A percentile compares a stretch with the other conserved stretches of the same genome.
phyloP scores from a whole-genome alignment of 2,888 invertebrate genomes.

The Drosophila nigritarsus region DNA sequence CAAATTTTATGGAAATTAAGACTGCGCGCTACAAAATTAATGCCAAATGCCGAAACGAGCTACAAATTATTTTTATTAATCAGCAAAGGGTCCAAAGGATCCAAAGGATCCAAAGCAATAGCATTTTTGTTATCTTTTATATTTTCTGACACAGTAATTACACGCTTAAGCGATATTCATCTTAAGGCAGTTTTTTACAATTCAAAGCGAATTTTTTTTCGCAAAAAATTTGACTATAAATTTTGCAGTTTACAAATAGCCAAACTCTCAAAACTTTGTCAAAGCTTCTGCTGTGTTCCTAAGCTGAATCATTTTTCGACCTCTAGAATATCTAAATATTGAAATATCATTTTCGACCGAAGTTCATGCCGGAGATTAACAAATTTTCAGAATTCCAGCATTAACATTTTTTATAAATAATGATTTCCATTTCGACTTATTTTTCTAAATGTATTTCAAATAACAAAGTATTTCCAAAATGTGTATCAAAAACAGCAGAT shows the following conservation, averaged over 20 bases:
- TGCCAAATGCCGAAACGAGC: conserved; percentile 53
- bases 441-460: too few relatives aligned
- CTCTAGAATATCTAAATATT: background rate
- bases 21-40: conserved; percentile 46
- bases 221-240: background rate
- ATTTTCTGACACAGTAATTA: background rate
- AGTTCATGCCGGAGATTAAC: too few relatives aligned
- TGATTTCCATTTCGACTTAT: background rate
- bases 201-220: background rate
- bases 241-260: background rate
- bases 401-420: background rate
- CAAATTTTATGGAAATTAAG: conserved; percentile 60
- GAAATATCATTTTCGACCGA: background rate
- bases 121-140: background rate
- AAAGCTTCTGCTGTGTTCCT: background rate
- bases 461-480: background rate
- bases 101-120: background rate
- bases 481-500: background rate
- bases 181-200: background rate
- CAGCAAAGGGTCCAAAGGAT: conserved; percentile 28
- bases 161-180: background rate
- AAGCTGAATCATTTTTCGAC: background rate
- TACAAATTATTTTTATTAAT: conserved; percentile 68
- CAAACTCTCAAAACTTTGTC: background rate
- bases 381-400: background rate